Conservation (phyloP, 2,113 vertebrate genomes). For the Gorsachius goisagi region DNA sequence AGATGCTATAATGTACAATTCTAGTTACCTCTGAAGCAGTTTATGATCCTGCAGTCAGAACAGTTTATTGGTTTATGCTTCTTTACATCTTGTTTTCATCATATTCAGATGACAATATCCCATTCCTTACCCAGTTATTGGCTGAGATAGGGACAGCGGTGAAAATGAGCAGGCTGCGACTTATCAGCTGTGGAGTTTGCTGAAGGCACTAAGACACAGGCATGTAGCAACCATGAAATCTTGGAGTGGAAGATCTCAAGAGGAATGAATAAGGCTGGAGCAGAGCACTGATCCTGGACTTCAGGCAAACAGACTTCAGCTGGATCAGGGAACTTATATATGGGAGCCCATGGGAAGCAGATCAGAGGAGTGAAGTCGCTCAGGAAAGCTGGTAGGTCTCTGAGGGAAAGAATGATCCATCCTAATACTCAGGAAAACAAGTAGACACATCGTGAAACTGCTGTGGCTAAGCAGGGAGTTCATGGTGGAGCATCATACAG, state of each 20-base stretch:
- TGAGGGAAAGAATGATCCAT: neutral
- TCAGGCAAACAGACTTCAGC: neutral
- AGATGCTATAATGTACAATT: neutral
- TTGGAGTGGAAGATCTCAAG: neutral
- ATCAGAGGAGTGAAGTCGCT: neutral
- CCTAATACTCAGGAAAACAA: neutral
- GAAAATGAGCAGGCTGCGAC: neutral
- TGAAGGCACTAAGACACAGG: neutral
- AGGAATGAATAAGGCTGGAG: neutral
- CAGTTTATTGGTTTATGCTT: neutral
- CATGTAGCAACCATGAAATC: neutral
- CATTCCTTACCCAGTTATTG: neutral
- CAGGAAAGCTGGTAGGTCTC: neutral
- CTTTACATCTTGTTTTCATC: neutral
- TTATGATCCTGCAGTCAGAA: neutral
- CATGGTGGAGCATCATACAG: neutral
- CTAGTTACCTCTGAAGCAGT: neutral
- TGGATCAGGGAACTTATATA: neutral
- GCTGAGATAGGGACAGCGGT: neutral
- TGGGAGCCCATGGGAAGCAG: neutral
- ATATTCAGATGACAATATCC: neutral
- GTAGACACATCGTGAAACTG: neutral
- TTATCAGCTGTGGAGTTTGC: neutral
- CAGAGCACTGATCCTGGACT: neutral
- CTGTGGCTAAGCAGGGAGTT: neutral